Percentiles rank a stretch among this genome's conserved stretches.
phyloP scores from a whole-genome alignment of 2,888 invertebrate species.

The Tinea trinotella region DNA sequence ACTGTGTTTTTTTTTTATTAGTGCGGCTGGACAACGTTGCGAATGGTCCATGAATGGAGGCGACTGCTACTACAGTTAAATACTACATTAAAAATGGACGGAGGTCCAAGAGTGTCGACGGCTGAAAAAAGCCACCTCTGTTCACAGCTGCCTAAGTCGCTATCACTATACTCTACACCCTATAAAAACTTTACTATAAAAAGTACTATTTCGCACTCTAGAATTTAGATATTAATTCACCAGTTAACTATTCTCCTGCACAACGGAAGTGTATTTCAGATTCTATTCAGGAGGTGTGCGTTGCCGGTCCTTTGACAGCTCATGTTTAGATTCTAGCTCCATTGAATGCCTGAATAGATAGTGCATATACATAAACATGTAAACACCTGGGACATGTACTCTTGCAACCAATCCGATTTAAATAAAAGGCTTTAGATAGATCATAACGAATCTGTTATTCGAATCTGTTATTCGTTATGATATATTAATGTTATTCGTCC shows the following conservation, averaged over 20 bases:
- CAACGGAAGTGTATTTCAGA: slow-evolving; percentile 38
- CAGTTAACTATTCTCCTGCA: not conserved
- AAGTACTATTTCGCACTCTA: not conserved
- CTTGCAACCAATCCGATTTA: not conserved
- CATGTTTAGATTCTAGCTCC: slow-evolving; percentile 31
- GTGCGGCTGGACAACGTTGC: too few species aligned
- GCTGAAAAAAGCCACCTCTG: too few species aligned
- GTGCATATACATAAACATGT: not conserved
- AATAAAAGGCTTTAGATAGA: too few species aligned
- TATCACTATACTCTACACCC: too few species aligned
- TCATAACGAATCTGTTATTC: too few species aligned
- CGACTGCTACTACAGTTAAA: too few species aligned
- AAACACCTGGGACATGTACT: not conserved
- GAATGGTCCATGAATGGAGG: too few species aligned
- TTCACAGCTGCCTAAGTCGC: too few species aligned
- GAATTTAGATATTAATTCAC: not conserved
- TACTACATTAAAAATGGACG: not conserved
- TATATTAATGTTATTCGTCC: too few species aligned
- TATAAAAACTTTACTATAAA: too few species aligned
- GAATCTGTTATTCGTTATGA: too few species aligned
- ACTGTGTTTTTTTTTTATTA: too few species aligned
- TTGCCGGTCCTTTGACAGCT: slow-evolving; percentile 54
- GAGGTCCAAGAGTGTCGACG: not conserved
- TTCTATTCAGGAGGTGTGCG: slow-evolving; percentile 56
- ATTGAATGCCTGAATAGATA: slow-evolving; percentile 20